A percentile compares a stretch with the other conserved stretches of the same genome.
Evolutionary conservation across 2,113 vertebrate genomes (phyloP).

Genomic region (Petroica traversi): DNA sequence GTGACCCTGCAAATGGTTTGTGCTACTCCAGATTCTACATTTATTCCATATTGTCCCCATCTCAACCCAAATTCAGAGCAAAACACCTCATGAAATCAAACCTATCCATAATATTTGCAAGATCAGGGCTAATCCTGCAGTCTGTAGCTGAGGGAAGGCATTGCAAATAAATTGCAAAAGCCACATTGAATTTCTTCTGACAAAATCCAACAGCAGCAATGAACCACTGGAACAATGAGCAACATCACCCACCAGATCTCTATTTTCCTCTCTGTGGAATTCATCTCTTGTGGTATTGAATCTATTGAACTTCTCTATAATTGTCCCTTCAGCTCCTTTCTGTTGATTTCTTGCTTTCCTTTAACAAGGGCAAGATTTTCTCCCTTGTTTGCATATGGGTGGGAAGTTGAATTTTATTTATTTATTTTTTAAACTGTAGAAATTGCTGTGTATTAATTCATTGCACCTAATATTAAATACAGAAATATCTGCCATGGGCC

Average conservation of each 20-base stretch:
- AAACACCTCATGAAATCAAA: neutral
- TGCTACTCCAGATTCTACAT: neutral
- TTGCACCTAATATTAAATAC: neutral
- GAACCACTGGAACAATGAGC: neutral
- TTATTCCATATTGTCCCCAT: neutral
- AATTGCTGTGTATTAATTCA: neutral
- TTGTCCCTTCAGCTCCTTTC: neutral
- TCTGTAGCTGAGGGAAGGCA: neutral
- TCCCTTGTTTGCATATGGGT: neutral
- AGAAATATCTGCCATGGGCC: neutral
- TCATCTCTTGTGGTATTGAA: neutral
- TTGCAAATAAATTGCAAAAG: neutral
- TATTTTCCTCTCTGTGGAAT: neutral
- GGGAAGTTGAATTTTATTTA: neutral
- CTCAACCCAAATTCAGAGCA: neutral
- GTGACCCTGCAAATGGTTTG: neutral
- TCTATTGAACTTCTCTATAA: neutral
- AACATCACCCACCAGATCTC: neutral
- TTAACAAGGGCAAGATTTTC: neutral
- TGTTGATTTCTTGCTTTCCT: neutral
- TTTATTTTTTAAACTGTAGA: neutral
- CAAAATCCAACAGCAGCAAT: neutral
- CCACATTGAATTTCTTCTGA: neutral
- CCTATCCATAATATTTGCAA: neutral
- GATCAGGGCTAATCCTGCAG: neutral